Base-by-base conservation (phyloP, 2,113 vertebrate genomes). In the Onychostruthus taczanowskii region DNA sequence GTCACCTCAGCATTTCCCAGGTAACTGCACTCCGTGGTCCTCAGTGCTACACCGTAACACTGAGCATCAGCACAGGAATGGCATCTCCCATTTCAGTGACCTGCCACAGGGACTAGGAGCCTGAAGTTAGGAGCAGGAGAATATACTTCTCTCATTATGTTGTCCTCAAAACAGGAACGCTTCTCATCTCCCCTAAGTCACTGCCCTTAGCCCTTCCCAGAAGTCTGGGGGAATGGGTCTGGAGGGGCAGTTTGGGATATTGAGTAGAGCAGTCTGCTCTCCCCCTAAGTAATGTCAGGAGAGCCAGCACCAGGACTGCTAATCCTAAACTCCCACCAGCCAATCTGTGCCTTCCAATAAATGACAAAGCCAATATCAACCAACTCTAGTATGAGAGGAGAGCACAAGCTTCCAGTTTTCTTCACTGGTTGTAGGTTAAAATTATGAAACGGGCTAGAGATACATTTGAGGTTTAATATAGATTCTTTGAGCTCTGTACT, bases 41-140 rank as follows among this genome's bases (percentile, higher is more conserved):
- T 84, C 64, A 9, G 35, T 52, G 82, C 44, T 11, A 1, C 2
- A 2, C 53, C 0, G 0, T 41, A 41, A 31, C 28, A 55, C 35
- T 1, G 2, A 85, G 50, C 23, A 30, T 50, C 55, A 47, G 0
- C 24, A 52, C n/a, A 14, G 52, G 63, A 43, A 24, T 27, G 7
- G 47, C 35, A 61, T 52, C 30, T 64, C 53, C 49, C 27, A 10
- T 77, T 68, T 55, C 10, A 5, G 59, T 66, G 55, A 23, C 20
- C 21, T 73, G 68, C 55, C 27, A 16, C 11, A 30, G 46, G 46
- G n/a, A 56, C 64, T 17, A 5, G 41, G 37, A 84, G 20, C 23
- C 55, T 69, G 30, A 19, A 43, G 30, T 33, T 11, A 47, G 53
- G 44, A 84, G 53, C 19, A 72, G 50, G 28, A 79, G 33, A 68